phyloP scores from a whole-genome alignment of 2,113 vertebrate species.

The Vidua chalybeata region DNA sequence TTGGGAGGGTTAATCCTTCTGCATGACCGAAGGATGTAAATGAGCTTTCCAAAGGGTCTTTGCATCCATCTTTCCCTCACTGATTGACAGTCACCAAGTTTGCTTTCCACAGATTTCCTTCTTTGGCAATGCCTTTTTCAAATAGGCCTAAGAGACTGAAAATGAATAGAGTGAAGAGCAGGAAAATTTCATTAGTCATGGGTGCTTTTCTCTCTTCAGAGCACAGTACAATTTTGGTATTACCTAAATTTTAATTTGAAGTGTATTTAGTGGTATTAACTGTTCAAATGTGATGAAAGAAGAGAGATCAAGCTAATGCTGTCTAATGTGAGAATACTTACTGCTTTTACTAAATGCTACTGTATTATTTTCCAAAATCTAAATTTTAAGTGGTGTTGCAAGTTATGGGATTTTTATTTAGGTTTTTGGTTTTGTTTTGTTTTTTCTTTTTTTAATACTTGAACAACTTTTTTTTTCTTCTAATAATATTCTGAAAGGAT shows the following conservation, averaged over 20 bases:
- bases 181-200: not conserved
- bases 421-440: too few species aligned
- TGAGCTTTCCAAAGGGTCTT: not conserved
- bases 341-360: not conserved
- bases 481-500: not conserved
- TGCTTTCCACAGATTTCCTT: not conserved
- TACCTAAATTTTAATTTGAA: not conserved
- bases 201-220: not conserved
- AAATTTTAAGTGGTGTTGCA: not conserved
- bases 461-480: not conserved
- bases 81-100: not conserved
- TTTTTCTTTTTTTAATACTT: not conserved
- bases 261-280: not conserved
- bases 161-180: not conserved
- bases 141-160: not conserved
- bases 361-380: not conserved
- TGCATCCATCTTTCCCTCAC: not conserved
- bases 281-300: not conserved
- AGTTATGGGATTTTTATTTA: not conserved
- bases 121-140: not conserved
- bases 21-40: not conserved
- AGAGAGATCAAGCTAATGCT: not conserved
- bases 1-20: not conserved
- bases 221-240: not conserved
- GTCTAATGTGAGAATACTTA: not conserved